phyloP scores from a whole-genome alignment of 2,888 invertebrate species.

The Zaprionus bogoriensis region DNA sequence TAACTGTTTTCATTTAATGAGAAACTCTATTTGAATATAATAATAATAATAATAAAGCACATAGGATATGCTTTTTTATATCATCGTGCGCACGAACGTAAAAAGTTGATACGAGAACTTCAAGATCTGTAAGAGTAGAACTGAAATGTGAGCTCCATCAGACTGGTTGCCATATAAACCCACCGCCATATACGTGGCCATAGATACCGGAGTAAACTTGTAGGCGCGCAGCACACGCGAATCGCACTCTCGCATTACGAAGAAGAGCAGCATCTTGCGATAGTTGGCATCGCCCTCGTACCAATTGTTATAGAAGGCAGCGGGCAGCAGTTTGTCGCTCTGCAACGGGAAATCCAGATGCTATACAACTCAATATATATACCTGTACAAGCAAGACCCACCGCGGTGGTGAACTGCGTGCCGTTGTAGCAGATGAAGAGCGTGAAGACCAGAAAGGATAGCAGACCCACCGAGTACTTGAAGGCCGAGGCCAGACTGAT shows the following conservation, averaged over 20 bases:
- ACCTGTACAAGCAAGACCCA: slow-evolving; percentile 32
- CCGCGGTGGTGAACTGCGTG: slow-evolving; percentile 64
- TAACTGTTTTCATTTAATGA: too few relatives aligned
- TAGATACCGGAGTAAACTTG: slow-evolving; percentile 73
- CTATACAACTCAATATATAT: too few relatives aligned
- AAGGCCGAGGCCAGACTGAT: slow-evolving; percentile 51
- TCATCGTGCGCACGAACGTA: slow-evolving; percentile 60
- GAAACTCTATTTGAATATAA: not conserved
- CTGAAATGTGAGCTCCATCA: too few relatives aligned
- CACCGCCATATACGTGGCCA: slow-evolving; percentile 77
- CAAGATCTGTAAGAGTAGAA: slow-evolving; percentile 63
- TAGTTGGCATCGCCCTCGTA: slow-evolving; percentile 74
- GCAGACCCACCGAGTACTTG: slow-evolving; percentile 67
- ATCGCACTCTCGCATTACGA: slow-evolving; percentile 70
- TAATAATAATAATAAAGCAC: too few relatives aligned
- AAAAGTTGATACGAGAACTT: slow-evolving; percentile 74
- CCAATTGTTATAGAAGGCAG: slow-evolving; percentile 80
- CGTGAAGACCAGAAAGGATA: slow-evolving; percentile 68
- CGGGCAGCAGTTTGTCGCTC: slow-evolving; percentile 67
- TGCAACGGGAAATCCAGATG: not conserved
- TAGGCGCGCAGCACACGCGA: slow-evolving; percentile 62
- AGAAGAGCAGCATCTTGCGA: slow-evolving; percentile 70
- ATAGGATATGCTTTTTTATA: not conserved
- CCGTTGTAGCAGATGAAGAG: slow-evolving; percentile 74
- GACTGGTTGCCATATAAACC: too few relatives aligned